These are phyloP conservation scores for Dipodomys merriami DNA, from an alignment of 2,113 vertebrate species.

Conservation along the genomic window DNA sequence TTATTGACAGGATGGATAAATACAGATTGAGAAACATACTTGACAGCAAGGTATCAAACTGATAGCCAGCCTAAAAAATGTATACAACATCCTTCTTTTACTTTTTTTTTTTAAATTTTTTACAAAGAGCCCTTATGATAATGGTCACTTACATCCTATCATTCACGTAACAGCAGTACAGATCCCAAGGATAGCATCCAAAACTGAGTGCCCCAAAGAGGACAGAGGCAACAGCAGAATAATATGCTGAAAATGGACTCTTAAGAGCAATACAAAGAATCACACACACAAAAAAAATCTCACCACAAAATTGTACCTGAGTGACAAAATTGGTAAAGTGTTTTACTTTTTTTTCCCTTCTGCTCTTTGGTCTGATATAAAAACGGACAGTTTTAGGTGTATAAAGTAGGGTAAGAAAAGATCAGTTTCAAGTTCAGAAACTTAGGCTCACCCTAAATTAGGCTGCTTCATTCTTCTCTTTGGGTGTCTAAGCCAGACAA, in stretches of 20 bases:
- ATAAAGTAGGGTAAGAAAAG: constrained; percentile 38
- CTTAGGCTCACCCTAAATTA: constrained; percentile 50
- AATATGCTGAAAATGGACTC: constrained; percentile 66
- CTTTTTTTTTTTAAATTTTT: constrained; percentile 68
- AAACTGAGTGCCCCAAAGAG: constrained; percentile 65
- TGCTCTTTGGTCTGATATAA: constrained; percentile 82
- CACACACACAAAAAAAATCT: constrained; percentile 59
- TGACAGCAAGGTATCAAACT: constrained; percentile 83
- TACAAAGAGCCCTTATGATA: constrained; percentile 80
- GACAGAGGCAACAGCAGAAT: constrained; percentile 70
- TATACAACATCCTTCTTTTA: constrained; percentile 76
- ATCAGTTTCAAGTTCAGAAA: constrained; percentile 69
- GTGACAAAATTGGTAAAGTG: constrained; percentile 75
- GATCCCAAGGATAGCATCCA: constrained; percentile 71
- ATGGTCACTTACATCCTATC: constrained; percentile 74
- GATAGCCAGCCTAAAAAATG: constrained; percentile 83
- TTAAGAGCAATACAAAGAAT: constrained; percentile 70
- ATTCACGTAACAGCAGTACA: constrained; percentile 69
- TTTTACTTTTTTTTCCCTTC: constrained; percentile 61
- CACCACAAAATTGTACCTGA: constrained; percentile 82
- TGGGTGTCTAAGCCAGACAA: constrained; percentile 59
- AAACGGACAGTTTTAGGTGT: constrained; percentile 64
- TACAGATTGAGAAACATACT: constrained; percentile 83
- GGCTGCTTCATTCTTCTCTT: constrained; percentile 63
- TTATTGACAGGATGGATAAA: constrained; percentile 86